A percentile compares a stretch with the other conserved stretches of the same genome.
These are phyloP conservation scores for Oedothorax gibbosus DNA, from an alignment of 1,140 invertebrate species.

Conservation along the genomic window DNA sequence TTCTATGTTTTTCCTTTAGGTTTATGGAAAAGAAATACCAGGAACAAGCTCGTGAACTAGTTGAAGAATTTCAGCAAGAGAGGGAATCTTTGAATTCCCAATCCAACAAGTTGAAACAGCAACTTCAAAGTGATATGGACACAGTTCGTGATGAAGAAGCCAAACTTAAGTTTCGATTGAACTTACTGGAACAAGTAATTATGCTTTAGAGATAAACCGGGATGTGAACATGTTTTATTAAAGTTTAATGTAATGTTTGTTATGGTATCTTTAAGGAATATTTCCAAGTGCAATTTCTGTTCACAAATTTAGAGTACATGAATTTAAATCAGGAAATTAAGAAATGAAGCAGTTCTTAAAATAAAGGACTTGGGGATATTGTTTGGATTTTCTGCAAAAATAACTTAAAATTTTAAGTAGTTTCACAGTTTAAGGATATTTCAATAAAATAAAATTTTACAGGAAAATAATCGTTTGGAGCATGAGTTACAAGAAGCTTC, in stretches of 20 bases:
- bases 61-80: conserved; percentile 76
- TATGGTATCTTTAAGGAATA: too few relatives aligned
- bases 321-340: too few relatives aligned
- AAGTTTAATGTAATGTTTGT: too few relatives aligned
- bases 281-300: too few relatives aligned
- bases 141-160: conserved; percentile 72
- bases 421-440: too few relatives aligned
- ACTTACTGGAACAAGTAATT: conserved; percentile 69
- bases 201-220: background rate
- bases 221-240: too few relatives aligned
- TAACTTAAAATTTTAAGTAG: too few relatives aligned
- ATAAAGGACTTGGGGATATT: too few relatives aligned
- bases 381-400: too few relatives aligned
- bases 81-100: conserved; percentile 76
- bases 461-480: conserved; percentile 75
- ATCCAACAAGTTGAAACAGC: conserved; percentile 49
- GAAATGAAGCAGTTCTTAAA: too few relatives aligned
- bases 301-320: too few relatives aligned
- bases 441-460: conserved; percentile 19
- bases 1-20: conserved; percentile 62
- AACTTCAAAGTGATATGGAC: conserved; percentile 68
- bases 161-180: conserved; percentile 72
- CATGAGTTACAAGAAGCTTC: conserved; percentile 76
- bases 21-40: conserved; percentile 80
- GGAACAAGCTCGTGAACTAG: conserved; percentile 79